These are phyloP conservation scores for Drosophila rufa DNA, from an alignment of 1,140 invertebrate genomes.

Conservation along the genomic window DNA sequence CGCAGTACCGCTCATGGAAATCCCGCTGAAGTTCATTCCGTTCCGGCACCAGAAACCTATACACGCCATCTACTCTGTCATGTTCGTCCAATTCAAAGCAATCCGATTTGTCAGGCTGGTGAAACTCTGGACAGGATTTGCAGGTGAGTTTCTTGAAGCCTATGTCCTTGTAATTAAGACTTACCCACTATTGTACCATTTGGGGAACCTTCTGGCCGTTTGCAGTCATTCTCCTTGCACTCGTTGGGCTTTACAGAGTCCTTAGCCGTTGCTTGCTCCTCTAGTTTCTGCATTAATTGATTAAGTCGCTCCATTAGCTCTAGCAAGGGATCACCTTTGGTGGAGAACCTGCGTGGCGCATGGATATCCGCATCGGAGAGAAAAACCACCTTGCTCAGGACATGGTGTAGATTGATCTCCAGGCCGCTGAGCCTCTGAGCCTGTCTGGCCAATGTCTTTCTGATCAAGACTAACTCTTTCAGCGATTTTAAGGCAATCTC, in stretches of 20 bases:
- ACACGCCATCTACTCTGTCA: conserved; percentile 62
- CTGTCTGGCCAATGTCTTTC: conserved; percentile 44
- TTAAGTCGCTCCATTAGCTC: conserved; percentile 29
- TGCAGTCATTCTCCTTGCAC: conserved; percentile 2
- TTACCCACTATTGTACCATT: conserved; percentile 19
- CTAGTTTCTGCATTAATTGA: conserved; percentile 22
- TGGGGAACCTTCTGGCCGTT: not conserved
- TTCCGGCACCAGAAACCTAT: conserved; percentile 66
- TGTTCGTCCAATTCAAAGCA: conserved; percentile 59
- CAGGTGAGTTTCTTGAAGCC: conserved; percentile 40
- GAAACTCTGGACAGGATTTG: conserved; percentile 4
- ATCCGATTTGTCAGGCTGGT: conserved; percentile 52
- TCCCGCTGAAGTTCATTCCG: conserved; percentile 66
- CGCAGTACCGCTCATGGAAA: conserved; percentile 74
- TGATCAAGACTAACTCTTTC: conserved; percentile 57
- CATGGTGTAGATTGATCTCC: conserved; percentile 61
- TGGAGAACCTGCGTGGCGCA: not conserved
- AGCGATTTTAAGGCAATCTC: not conserved
- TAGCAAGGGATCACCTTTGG: not conserved
- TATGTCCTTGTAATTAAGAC: not conserved
- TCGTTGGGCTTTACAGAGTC: conserved; percentile 1
- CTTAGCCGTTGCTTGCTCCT: not conserved
- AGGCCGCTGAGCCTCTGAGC: conserved; percentile 51
- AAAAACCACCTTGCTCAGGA: conserved; percentile 62
- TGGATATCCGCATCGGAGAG: conserved; percentile 33